These are phyloP conservation scores for Achroia grisella DNA, from an alignment of 1,140 invertebrate genomes.

Conservation along the genomic window DNA sequence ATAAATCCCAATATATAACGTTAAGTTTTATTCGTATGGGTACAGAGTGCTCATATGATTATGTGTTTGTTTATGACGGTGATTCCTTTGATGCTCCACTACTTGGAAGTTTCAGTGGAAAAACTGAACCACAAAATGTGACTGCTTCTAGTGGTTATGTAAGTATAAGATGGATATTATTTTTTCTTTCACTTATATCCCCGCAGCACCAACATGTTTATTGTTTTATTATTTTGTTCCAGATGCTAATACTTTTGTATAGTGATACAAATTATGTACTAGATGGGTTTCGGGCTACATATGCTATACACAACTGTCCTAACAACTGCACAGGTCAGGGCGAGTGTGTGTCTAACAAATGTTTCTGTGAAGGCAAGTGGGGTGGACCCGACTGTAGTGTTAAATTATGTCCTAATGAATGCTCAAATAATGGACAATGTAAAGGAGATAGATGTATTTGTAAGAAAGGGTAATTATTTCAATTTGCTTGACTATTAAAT, in stretches of 20 bases:
- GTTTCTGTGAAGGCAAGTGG: slow-evolving; percentile 87
- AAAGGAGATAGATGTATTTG: slow-evolving; percentile 81
- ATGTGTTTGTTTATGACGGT: slow-evolving; percentile 96
- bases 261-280: slow-evolving; percentile 96
- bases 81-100: slow-evolving; percentile 91
- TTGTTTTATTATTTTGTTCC: slow-evolving; percentile 46
- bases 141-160: slow-evolving; percentile 92
- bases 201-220: neutral
- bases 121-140: slow-evolving; percentile 90
- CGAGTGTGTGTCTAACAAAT: slow-evolving; percentile 85
- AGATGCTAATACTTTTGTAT: slow-evolving; percentile 96
- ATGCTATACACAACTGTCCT: slow-evolving; percentile 91
- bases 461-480: slow-evolving; percentile 62
- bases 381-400: slow-evolving; percentile 87
- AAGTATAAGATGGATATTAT: slow-evolving; percentile 69
- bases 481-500: no score
- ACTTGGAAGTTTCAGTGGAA: slow-evolving; percentile 94
- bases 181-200: neutral
- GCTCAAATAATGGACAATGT: slow-evolving; percentile 80
- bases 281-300: slow-evolving; percentile 92
- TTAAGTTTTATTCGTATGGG: slow-evolving; percentile 88
- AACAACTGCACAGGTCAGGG: slow-evolving; percentile 92
- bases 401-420: slow-evolving; percentile 83
- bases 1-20: slow-evolving; percentile 88
- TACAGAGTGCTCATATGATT: slow-evolving; percentile 97